Conservation (phyloP, 2,113 vertebrate genomes). For the Bostrychus sinensis region DNA sequence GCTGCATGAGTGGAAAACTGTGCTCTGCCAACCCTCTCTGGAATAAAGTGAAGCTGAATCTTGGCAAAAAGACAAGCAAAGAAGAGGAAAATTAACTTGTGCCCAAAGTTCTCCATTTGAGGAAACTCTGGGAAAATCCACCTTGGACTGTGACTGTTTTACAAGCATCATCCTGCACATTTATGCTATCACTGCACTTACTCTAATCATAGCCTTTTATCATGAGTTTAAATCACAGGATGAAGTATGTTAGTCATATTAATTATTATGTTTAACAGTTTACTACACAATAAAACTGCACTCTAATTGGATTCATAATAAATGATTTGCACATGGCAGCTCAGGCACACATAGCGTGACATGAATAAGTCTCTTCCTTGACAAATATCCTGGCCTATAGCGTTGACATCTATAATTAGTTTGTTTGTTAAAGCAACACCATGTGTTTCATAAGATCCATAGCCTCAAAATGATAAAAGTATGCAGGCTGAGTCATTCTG, state of each 20-base stretch:
- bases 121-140: slow-evolving; percentile 25
- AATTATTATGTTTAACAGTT: slow-evolving; percentile 11
- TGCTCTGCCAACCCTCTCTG: slow-evolving; percentile 56
- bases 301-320: background rate
- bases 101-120: slow-evolving; percentile 30
- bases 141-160: slow-evolving; percentile 35
- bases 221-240: background rate
- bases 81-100: slow-evolving; percentile 40
- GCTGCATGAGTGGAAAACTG: slow-evolving; percentile 60
- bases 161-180: slow-evolving; percentile 22
- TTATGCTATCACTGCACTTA: slow-evolving; percentile 9
- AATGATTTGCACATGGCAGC: background rate
- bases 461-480: background rate
- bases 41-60: slow-evolving; percentile 41
- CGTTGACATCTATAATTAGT: background rate
- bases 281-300: background rate
- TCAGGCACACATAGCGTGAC: slow-evolving; percentile 30
- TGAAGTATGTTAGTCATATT: background rate
- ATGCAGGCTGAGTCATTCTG: background rate
- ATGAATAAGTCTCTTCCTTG: too few relatives aligned
- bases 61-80: slow-evolving; percentile 51
- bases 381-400: too few relatives aligned
- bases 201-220: slow-evolving; percentile 26
- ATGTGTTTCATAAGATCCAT: too few relatives aligned
- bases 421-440: background rate